A percentile compares a stretch with the other conserved stretches of the same genome.
Conservation (phyloP, 2,797 vertebrate genomes). For the Carapus acus region DNA sequence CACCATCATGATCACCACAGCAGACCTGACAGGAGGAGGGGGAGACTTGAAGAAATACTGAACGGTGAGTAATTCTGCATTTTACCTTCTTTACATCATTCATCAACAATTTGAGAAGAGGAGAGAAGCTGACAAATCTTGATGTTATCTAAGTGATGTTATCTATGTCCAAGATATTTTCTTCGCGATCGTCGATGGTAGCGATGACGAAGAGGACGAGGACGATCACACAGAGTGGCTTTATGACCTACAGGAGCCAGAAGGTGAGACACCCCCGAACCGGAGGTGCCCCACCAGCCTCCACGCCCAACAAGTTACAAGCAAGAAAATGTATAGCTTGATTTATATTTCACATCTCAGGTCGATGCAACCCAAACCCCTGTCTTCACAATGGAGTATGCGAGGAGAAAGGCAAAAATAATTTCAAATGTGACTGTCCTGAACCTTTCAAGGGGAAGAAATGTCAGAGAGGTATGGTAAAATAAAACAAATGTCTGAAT, state of each 20-base stretch:
- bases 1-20: accelerated
- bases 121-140: conserved; percentile 1
- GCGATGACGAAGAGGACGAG: conserved; percentile 51
- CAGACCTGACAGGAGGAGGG: background rate
- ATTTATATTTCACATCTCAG: conserved; percentile 41
- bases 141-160: too few relatives aligned
- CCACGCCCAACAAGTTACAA: background rate
- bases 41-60: conserved; percentile 22
- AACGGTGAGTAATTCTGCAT: conserved; percentile 30
- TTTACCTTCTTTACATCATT: too few relatives aligned
- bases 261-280: conserved; percentile 64
- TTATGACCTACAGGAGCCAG: conserved; percentile 51
- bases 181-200: conserved; percentile 14
- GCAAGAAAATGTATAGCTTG: background rate
- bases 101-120: background rate
- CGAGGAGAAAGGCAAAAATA: conserved; percentile 39
- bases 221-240: conserved; percentile 62
- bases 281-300: too few relatives aligned
- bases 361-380: conserved; percentile 66
- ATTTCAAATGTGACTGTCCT: conserved; percentile 67
- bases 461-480: conserved; percentile 67
- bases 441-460: conserved; percentile 58
- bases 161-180: conserved; percentile 39
- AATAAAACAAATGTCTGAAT: background rate
- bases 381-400: conserved; percentile 69